Evolutionary conservation across 2,888 invertebrate genomes (phyloP).

Genomic region (Hypomecis punctinalis): DNA sequence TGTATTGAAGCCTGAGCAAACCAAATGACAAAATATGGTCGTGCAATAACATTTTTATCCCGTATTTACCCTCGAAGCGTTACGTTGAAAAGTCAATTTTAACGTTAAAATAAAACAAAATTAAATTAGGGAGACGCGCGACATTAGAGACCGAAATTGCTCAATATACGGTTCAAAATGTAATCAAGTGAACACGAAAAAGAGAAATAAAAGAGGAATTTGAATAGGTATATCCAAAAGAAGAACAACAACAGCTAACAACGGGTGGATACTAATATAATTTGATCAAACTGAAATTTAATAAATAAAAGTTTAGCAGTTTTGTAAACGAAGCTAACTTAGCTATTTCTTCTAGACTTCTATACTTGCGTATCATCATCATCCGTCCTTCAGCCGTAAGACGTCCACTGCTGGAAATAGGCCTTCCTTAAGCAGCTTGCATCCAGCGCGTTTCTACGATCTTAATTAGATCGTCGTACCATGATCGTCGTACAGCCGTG

Average conservation of each 20-base stretch:
- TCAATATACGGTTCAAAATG: slow-evolving; percentile 36
- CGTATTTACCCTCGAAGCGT: slow-evolving; percentile 3
- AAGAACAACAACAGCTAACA: slow-evolving; percentile 33
- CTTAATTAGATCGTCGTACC: no score
- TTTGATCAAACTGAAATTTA: no score
- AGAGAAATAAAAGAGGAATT: slow-evolving; percentile 40
- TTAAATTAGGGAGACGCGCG: slow-evolving; percentile 39
- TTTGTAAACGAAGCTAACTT: no score
- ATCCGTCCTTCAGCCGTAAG: no score
- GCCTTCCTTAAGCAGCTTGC: no score
- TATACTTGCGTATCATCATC: no score
- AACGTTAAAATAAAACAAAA: slow-evolving; percentile 38
- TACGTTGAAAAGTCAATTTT: slow-evolving; percentile 26
- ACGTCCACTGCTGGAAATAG: no score
- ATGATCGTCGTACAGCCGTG: no score
- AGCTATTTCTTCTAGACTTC: no score
- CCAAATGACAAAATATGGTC: neutral
- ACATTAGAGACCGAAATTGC: slow-evolving; percentile 37
- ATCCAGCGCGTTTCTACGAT: no score
- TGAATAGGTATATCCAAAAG: slow-evolving; percentile 31
- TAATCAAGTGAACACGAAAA: slow-evolving; percentile 41
- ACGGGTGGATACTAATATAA: neutral
- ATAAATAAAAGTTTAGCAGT: no score
- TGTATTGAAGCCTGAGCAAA: slow-evolving; percentile 2
- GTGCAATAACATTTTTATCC: neutral